Percentiles rank a stretch among this genome's conserved stretches.
phyloP scores from a whole-genome alignment of 2,113 vertebrate genomes.

The Antigone vipio region DNA sequence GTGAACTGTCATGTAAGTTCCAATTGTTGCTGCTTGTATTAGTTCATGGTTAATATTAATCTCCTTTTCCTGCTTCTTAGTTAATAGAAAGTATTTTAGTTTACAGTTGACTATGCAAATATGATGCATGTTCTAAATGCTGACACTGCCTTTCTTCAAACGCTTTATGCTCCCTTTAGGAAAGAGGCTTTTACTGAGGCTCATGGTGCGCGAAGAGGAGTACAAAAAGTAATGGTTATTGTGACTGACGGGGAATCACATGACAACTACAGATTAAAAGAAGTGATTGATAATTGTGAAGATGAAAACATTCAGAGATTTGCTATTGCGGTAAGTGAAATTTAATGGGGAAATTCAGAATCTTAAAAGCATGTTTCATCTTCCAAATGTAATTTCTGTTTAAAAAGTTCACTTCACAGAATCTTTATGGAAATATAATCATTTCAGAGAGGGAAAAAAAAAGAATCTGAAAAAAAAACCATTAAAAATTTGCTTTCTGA shows the following conservation, averaged over 20 bases:
- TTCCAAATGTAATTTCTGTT: constrained; percentile 3
- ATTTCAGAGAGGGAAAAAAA: background rate
- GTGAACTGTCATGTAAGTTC: background rate
- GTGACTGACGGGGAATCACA: constrained; percentile 97
- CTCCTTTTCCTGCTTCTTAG: background rate
- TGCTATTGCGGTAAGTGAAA: constrained; percentile 90
- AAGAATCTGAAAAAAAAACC: background rate
- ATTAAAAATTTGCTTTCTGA: background rate
- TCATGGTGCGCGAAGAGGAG: constrained; percentile 85
- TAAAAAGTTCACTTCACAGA: background rate
- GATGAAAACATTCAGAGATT: constrained; percentile 88
- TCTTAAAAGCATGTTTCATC: background rate
- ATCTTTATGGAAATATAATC: background rate
- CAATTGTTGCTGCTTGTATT: background rate
- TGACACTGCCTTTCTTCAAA: background rate
- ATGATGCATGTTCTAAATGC: background rate
- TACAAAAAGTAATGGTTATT: constrained; percentile 96
- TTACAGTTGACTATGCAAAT: background rate
- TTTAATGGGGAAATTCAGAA: background rate
- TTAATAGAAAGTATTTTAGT: background rate
- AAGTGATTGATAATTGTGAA: constrained; percentile 83
- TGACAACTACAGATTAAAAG: constrained; percentile 77
- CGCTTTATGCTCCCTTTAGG: constrained; percentile 64
- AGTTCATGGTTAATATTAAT: background rate
- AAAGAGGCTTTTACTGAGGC: constrained; percentile 88